Percentiles rank a stretch among this genome's conserved stretches.
Conservation (phyloP, 2,888 invertebrate genomes). For the Agrotis puta region DNA sequence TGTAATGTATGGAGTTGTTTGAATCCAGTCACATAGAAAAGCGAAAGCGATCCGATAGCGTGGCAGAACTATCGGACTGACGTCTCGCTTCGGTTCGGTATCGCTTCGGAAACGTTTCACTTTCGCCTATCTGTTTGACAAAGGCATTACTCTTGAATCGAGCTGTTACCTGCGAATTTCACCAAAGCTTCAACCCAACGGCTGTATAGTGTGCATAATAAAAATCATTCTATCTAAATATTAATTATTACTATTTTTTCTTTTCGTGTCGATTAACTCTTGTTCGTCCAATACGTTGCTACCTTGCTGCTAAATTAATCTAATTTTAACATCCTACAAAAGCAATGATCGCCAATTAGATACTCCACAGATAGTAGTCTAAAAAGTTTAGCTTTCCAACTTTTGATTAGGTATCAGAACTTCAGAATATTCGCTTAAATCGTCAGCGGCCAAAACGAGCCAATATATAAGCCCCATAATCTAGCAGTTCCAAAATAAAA, state of each 20-base stretch:
- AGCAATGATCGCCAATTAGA: not conserved
- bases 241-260: too few relatives aligned
- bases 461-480: constrained; percentile 41
- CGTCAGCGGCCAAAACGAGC: not conserved
- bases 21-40: too few relatives aligned
- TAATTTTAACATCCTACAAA: not conserved
- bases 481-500: constrained; percentile 45
- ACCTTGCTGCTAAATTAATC: not conserved
- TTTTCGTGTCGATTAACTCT: not conserved
- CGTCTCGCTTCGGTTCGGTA: too few relatives aligned
- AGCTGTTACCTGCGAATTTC: too few relatives aligned
- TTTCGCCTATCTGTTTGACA: too few relatives aligned
- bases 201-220: not conserved
- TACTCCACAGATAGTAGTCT: not conserved
- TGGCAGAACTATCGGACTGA: too few relatives aligned
- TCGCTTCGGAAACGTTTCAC: too few relatives aligned
- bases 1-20: too few relatives aligned
- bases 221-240: not conserved
- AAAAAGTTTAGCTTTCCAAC: not conserved
- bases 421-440: not conserved
- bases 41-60: too few relatives aligned
- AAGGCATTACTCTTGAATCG: too few relatives aligned
- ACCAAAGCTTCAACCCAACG: too few relatives aligned
- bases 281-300: not conserved
- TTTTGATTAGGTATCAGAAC: not conserved